Base-by-base conservation (phyloP, 2,888 invertebrate genomes). In the Xestoiulus laeticollis region DNA sequence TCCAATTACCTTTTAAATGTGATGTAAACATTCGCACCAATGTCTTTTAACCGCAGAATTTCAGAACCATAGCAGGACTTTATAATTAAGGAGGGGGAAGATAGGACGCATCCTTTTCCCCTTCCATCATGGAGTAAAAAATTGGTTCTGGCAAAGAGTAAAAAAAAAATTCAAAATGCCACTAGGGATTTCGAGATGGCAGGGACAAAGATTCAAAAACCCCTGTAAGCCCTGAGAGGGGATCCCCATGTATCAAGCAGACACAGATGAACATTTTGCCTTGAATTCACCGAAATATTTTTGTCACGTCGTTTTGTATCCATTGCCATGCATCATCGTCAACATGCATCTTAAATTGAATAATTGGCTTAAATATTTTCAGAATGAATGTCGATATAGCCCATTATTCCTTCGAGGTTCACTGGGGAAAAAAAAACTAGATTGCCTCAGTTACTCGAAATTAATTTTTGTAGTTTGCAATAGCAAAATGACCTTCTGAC, bases 21-120 rank as follows among this genome's bases (percentile, higher is more conserved):
- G 53, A 59, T 59, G 53, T n/a, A 59, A 59, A 59, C 53, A 59
- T 59, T n/a, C 19, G 53, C 53, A n/a, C 53, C 53, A 59, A 59
- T 48, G 53, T 59, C 53, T 19, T n/a, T n/a, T 59, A 59, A 59
- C 53, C 53, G 53, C 53, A 59, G 53, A 19, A n/a, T 59, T 59
- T 59, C 6, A 59, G 53, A 59, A n/a, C 53, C 19, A 14, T n/a
- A 59, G 53, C n/a, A 59, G 16, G 19, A 19, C n/a, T n/a, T 59
- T 59, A 59, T 59, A 59, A 59, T 59, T 59, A 48, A 48, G 48
- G 48, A 19, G 48, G 14, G 19, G 19, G 53, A 59, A n/a, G 53
- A n/a, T 1, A n/a, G 53, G 6, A 59, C 6, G n/a, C 53, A 19
- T 38, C 38, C 38, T 38, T 38, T 38, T n/a, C 53, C 19, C 53